Conservation (phyloP, 2,113 vertebrate genomes). For the Dicrurus megarhynchus region DNA sequence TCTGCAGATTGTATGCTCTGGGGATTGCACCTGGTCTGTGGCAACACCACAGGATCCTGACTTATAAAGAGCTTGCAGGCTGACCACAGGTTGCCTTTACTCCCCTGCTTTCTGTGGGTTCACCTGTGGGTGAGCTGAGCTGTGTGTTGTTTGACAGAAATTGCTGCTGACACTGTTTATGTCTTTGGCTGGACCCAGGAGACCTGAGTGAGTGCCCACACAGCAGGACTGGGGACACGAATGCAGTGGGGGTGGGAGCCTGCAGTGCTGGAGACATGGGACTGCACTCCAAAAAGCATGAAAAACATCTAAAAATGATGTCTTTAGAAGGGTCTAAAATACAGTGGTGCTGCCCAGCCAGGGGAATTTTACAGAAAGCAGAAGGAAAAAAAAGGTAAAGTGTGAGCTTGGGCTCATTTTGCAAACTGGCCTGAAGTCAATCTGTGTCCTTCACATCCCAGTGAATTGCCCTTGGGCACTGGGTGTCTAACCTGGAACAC, state of each 20-base stretch:
- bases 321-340: neutral
- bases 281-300: neutral
- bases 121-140: neutral
- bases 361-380: neutral
- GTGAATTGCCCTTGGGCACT: accelerated
- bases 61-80: neutral
- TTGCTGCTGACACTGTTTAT: neutral
- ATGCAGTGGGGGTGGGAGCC: neutral
- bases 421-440: neutral
- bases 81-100: neutral
- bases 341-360: neutral
- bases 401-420: neutral
- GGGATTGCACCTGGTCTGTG: neutral
- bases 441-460: neutral
- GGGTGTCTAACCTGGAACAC: neutral
- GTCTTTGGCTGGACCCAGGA: neutral
- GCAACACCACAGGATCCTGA: neutral
- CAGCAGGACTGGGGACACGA: neutral
- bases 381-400: neutral
- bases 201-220: neutral
- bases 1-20: neutral
- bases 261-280: neutral
- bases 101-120: neutral
- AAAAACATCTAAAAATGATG: neutral
- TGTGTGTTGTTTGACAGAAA: neutral